Percentiles rank a stretch among this genome's conserved stretches.
phyloP scores from a whole-genome alignment of 2,797 vertebrate genomes.

The Streptopelia turtur region DNA sequence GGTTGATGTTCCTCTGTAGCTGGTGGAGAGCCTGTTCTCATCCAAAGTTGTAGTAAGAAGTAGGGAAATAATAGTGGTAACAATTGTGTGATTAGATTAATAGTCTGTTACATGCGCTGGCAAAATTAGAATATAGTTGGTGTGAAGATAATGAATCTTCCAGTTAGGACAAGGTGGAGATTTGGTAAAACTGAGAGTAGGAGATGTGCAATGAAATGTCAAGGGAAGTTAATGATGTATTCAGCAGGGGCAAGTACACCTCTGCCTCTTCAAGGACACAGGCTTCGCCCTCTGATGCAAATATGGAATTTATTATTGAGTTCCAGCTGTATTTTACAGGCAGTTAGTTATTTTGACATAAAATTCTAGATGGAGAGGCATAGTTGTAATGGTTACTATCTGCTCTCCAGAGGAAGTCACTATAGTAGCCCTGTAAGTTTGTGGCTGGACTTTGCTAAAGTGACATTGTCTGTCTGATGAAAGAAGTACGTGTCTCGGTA shows the following conservation, averaged over 20 bases:
- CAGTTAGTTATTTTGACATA: neutral
- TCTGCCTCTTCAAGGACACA: neutral
- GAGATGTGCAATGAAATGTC: neutral
- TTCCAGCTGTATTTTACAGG: neutral
- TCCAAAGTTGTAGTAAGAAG: neutral
- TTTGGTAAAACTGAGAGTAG: neutral
- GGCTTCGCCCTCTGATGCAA: neutral
- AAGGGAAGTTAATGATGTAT: neutral
- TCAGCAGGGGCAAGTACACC: neutral
- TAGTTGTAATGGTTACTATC: neutral
- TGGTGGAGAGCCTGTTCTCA: neutral
- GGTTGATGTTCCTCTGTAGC: neutral
- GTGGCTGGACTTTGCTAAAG: neutral
- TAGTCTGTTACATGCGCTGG: neutral
- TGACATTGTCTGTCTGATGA: neutral
- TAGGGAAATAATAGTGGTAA: neutral
- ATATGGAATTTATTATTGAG: neutral
- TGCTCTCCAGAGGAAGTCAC: neutral
- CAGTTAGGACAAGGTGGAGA: neutral
- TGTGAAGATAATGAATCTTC: neutral
- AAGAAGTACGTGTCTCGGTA: neutral
- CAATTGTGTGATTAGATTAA: neutral
- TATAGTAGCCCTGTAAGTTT: neutral
- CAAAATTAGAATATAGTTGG: neutral
- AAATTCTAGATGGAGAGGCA: neutral